These are phyloP conservation scores for Latheticus oryzae DNA, from an alignment of 2,888 invertebrate species.

Conservation along the genomic window DNA sequence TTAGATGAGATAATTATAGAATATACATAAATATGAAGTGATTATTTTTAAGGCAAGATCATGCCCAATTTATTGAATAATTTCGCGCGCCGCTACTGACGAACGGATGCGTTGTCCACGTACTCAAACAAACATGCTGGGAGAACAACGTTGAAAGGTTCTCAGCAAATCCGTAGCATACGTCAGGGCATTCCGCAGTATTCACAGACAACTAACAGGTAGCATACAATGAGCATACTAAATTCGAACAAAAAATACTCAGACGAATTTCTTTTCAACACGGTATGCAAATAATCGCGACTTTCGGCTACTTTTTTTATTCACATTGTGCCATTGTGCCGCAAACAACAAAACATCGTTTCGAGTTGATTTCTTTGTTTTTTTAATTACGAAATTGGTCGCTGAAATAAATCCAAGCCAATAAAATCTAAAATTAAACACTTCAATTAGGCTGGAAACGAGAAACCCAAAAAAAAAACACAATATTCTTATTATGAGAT, in stretches of 20 bases:
- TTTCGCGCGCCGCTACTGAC: slow-evolving; percentile 41
- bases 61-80: slow-evolving; percentile 12
- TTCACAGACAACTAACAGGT: slow-evolving; percentile 50
- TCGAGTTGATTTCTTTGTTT: not conserved
- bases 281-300: slow-evolving; percentile 39
- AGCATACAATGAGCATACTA: slow-evolving; percentile 51
- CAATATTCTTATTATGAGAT: too few species aligned
- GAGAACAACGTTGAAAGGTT: slow-evolving; percentile 54
- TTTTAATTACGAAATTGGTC: slow-evolving; percentile 2
- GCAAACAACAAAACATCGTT: slow-evolving; percentile 8
- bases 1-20: too few species aligned
- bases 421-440: too few species aligned
- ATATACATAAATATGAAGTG: too few species aligned
- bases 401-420: too few species aligned
- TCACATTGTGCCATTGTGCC: slow-evolving; percentile 14
- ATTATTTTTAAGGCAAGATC: too few species aligned
- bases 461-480: too few species aligned
- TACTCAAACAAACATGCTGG: slow-evolving; percentile 56
- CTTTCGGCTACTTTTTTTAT: slow-evolving; percentile 21
- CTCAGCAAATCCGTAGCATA: slow-evolving; percentile 55
- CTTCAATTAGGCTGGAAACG: too few species aligned
- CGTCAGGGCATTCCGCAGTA: slow-evolving; percentile 54
- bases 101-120: slow-evolving; percentile 56
- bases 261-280: slow-evolving; percentile 42
- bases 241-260: slow-evolving; percentile 50